Evolutionary conservation across 2,797 vertebrate genomes (phyloP).

Genomic region (Helarctos malayanus): DNA sequence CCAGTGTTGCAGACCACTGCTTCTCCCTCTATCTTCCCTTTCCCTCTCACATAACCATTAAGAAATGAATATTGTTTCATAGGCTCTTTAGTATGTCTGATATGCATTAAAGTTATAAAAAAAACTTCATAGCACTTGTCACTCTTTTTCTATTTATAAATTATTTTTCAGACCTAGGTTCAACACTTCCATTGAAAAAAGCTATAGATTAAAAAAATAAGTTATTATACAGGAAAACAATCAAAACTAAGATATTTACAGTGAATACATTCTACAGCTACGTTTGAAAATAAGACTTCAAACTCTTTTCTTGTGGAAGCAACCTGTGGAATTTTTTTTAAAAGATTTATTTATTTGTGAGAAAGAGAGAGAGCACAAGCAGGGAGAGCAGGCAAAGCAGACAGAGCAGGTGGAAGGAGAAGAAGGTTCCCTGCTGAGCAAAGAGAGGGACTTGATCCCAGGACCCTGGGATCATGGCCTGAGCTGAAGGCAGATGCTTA

Average conservation of each 20-base stretch:
- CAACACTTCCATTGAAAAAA: not conserved
- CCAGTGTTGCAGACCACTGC: not conserved
- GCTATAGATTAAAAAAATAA: not conserved
- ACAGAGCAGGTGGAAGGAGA: too few relatives aligned
- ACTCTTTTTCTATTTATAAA: not conserved
- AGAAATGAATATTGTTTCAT: not conserved
- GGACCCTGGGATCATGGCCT: too few relatives aligned
- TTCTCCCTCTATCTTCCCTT: not conserved
- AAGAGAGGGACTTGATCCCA: too few relatives aligned
- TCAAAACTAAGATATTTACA: slow-evolving; percentile 5
- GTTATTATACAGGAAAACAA: not conserved
- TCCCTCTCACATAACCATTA: not conserved
- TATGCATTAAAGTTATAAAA: not conserved
- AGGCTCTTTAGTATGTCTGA: not conserved
- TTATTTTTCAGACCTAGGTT: not conserved
- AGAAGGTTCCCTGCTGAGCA: too few relatives aligned
- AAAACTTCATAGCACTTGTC: not conserved
- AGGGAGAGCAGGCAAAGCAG: too few relatives aligned
- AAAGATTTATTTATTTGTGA: too few relatives aligned
- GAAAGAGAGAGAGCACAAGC: too few relatives aligned
- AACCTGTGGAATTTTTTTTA: not conserved
- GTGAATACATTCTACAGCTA: not conserved
- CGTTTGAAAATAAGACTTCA: slow-evolving; percentile 33
- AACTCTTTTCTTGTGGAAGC: not conserved
- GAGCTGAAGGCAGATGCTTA: too few relatives aligned